Base-by-base conservation (phyloP, 1,140 invertebrate genomes). In the Papilio dardanus region DNA sequence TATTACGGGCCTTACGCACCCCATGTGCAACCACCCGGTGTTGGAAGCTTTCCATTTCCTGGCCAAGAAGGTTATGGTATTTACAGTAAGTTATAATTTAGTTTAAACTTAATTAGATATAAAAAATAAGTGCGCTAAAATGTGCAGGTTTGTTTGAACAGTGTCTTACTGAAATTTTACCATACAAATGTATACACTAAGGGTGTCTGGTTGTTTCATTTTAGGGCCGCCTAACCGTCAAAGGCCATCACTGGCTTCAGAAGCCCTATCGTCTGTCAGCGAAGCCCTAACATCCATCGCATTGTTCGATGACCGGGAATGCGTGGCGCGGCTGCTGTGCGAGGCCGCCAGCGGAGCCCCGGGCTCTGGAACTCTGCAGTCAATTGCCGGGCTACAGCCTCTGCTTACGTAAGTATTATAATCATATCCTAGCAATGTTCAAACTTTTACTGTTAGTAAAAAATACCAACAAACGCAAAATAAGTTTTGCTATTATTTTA, bases 281-380 rank as follows among this genome's bases (percentile, higher is more conserved):
- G 93, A 94, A 76, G 96, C 96, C 33, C 87, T 97, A 75, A 94
- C 94, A 73, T 96, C 96, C 54, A 96, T 97, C 78, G 95, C 96
- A 71, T 92, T 94, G 81, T 95, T 97, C 88, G 97, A 97, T 85
- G 96, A 97, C 87, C 93, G 95, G 69, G 95, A 96, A 81, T 97
- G 97, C 85, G 96, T 97, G 65, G 95, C 96, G 3, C 94, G 96
- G 87, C 94, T 97, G 77, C 93, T 97, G 58, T 97, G 97, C 83
- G 96, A 97, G 90, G 94, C 96, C 35, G 95, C 96, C 46, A 95
- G 95, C 12, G 95, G 95, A 54, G 91, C 94, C 82, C 94, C 95
- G 19, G 94, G 94, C 14, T 81, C 92, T 74, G 88, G 90, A 79
- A 88, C 88, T 5, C 54, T 95, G 74, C 94, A 95, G 28, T 93